These are phyloP conservation scores for Temnothorax ravouxi DNA, from an alignment of 2,888 invertebrate genomes.

Conservation along the genomic window DNA sequence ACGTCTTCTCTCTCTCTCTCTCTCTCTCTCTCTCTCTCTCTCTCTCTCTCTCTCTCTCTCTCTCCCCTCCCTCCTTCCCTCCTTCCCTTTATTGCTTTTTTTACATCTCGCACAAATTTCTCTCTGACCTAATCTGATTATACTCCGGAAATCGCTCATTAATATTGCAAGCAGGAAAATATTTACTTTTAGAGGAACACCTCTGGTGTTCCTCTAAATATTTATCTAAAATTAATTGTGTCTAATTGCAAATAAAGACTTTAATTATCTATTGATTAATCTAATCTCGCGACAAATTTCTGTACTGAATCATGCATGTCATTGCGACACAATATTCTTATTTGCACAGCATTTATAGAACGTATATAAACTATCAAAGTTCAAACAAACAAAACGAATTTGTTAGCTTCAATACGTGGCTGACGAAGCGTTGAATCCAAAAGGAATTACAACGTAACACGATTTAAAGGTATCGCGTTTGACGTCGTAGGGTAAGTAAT, in stretches of 20 bases:
- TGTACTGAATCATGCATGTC: background rate
- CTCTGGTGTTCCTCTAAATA: no score
- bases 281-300: background rate
- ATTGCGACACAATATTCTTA: background rate
- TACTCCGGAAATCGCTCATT: background rate
- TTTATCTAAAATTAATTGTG: background rate
- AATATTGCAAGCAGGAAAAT: no score
- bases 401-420: background rate
- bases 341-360: background rate
- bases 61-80: slow-evolving; percentile 5
- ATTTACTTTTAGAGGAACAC: no score
- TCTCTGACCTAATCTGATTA: slow-evolving; percentile 11
- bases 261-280: background rate
- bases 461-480: slow-evolving; percentile 10
- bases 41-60: background rate
- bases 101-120: slow-evolving; percentile 1
- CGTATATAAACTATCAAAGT: background rate
- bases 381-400: background rate
- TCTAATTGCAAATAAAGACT: background rate
- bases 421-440: background rate
- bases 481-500: slow-evolving; percentile 58
- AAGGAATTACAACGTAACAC: background rate
- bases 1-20: background rate
- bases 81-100: background rate
- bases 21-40: background rate